These are phyloP conservation scores for Bombus consobrinus DNA, from an alignment of 1,140 invertebrate species.

Conservation along the genomic window DNA sequence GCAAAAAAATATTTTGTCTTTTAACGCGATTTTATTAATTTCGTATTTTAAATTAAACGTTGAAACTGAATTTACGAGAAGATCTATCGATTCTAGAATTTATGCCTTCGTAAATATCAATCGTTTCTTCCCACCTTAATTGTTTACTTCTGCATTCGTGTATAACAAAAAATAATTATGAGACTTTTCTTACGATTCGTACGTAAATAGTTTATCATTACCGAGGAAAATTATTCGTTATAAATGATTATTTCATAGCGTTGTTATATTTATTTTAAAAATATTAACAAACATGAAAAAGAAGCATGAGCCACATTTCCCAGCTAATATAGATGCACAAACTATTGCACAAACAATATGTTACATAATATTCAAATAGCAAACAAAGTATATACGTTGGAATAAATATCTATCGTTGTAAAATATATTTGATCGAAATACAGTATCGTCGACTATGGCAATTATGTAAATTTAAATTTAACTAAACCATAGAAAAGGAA, in stretches of 20 bases:
- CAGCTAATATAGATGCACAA: neutral
- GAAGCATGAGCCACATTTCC: neutral
- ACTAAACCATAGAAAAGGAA: no score
- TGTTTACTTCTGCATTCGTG: neutral
- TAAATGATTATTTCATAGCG: neutral
- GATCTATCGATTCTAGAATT: neutral
- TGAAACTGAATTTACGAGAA: neutral
- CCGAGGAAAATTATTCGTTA: neutral
- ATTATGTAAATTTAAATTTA: neutral
- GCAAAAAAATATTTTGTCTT: neutral
- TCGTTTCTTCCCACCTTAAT: neutral
- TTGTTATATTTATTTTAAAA: neutral
- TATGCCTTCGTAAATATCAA: neutral
- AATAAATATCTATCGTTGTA: neutral
- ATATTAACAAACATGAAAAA: neutral
- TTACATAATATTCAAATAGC: neutral
- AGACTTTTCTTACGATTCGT: no score
- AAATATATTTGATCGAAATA: neutral
- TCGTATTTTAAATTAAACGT: neutral
- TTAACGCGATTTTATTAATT: neutral
- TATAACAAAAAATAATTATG: neutral
- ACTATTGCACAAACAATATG: conserved; percentile 13
- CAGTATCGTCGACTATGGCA: neutral
- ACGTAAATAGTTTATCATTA: neutral
- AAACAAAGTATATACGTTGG: neutral